Percentiles rank a stretch among this genome's conserved stretches.
phyloP scores from a whole-genome alignment of 2,113 vertebrate species.

The Grammomys surdaster region DNA sequence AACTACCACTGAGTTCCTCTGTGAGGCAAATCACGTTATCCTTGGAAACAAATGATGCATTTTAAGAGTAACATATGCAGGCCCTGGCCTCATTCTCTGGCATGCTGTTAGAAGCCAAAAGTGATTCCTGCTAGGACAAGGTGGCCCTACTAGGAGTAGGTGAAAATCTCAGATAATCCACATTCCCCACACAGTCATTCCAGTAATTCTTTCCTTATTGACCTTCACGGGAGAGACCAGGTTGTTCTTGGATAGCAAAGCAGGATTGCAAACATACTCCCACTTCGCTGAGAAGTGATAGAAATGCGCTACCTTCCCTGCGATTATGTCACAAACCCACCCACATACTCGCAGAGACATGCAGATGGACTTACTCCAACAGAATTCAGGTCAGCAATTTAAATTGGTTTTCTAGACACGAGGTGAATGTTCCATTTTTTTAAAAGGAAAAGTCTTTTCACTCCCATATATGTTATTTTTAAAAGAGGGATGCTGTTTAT shows the following conservation, averaged over 20 bases:
- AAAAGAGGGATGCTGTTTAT: rapidly evolving
- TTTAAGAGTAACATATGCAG: conserved; percentile 46
- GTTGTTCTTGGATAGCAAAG: neutral
- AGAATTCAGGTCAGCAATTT: neutral
- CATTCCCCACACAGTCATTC: conserved; percentile 40
- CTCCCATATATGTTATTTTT: neutral
- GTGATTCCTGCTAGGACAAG: conserved; percentile 16
- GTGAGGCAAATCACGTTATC: conserved; percentile 42
- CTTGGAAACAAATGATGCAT: conserved; percentile 61
- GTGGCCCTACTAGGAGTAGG: conserved; percentile 54
- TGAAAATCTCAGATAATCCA: conserved; percentile 75
- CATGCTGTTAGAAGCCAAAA: conserved; percentile 44
- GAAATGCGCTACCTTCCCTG: neutral
- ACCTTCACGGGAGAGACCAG: conserved; percentile 37
- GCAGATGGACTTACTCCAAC: neutral
- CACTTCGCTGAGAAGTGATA: neutral
- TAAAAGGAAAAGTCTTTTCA: neutral
- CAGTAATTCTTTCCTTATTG: conserved; percentile 67
- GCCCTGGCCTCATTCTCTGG: conserved; percentile 52
- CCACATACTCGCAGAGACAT: neutral
- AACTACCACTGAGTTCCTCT: conserved; percentile 67
- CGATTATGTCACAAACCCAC: neutral
- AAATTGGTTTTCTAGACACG: neutral
- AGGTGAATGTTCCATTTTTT: neutral
- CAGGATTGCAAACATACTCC: neutral